Conservation (phyloP, 2,888 invertebrate genomes). For the Phortica okadai region DNA sequence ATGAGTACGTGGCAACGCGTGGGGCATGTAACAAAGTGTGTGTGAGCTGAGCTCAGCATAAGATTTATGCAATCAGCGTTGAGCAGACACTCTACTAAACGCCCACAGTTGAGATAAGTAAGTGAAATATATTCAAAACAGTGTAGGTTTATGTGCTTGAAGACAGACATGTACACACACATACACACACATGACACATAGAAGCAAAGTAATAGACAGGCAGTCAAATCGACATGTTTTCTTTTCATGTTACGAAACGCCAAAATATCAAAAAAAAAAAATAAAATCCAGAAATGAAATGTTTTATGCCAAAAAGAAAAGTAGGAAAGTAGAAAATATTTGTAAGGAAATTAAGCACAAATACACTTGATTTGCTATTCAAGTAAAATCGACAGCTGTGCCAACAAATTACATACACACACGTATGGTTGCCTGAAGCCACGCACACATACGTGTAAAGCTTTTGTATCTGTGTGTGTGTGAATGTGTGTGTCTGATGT, state of each 20-base stretch:
- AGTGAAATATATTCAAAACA: slow-evolving; percentile 2
- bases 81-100: slow-evolving; percentile 61
- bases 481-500: slow-evolving; percentile 13
- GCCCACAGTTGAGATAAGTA: slow-evolving; percentile 45
- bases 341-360: slow-evolving; percentile 37
- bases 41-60: slow-evolving; percentile 28
- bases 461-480: background rate
- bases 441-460: slow-evolving; percentile 10
- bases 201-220: slow-evolving; percentile 15
- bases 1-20: background rate
- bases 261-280: slow-evolving; percentile 29
- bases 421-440: background rate
- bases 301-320: slow-evolving; percentile 26
- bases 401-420: slow-evolving; percentile 4
- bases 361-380: slow-evolving; percentile 66
- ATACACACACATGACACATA: slow-evolving; percentile 39
- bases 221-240: background rate
- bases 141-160: background rate
- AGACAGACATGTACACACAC: slow-evolving; percentile 33
- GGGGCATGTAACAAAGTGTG: background rate
- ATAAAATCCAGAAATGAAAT: slow-evolving; percentile 26
- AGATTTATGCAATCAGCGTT: slow-evolving; percentile 62
- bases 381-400: slow-evolving; percentile 50
- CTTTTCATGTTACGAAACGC: background rate
- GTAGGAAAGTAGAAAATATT: background rate